These are phyloP conservation scores for Empidonax traillii DNA, from an alignment of 2,113 vertebrate genomes.

Conservation along the genomic window DNA sequence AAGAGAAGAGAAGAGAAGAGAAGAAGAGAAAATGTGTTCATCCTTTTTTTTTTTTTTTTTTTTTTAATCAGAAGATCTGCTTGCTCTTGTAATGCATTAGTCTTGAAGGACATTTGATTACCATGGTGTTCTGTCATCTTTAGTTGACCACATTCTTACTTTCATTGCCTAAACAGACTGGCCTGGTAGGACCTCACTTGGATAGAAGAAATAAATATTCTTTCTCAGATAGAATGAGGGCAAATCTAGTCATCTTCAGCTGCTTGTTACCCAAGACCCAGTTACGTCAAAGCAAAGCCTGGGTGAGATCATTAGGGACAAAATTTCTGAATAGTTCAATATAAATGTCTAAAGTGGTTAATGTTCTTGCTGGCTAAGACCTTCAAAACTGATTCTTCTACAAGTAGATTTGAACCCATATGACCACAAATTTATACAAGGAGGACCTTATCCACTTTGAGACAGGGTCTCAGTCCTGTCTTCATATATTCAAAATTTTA, in stretches of 20 bases:
- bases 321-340: neutral
- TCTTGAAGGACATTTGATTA: neutral
- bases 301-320: neutral
- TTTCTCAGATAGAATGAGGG: neutral
- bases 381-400: neutral
- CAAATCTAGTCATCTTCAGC: neutral
- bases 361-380: neutral
- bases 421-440: neutral
- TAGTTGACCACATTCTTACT: neutral
- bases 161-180: neutral
- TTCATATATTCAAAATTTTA: conserved; percentile 57
- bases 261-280: neutral
- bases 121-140: neutral
- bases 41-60: neutral
- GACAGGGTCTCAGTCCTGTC: neutral
- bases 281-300: neutral
- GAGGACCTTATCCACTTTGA: neutral
- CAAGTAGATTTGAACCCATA: neutral
- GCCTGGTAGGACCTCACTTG: neutral
- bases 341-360: neutral
- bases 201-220: neutral
- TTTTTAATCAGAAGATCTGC: neutral
- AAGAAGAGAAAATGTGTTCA: neutral
- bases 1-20: too few species aligned
- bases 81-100: neutral